Evolutionary conservation across 2,797 vertebrate species (phyloP).

Genomic region (Xenopus petersii): DNA sequence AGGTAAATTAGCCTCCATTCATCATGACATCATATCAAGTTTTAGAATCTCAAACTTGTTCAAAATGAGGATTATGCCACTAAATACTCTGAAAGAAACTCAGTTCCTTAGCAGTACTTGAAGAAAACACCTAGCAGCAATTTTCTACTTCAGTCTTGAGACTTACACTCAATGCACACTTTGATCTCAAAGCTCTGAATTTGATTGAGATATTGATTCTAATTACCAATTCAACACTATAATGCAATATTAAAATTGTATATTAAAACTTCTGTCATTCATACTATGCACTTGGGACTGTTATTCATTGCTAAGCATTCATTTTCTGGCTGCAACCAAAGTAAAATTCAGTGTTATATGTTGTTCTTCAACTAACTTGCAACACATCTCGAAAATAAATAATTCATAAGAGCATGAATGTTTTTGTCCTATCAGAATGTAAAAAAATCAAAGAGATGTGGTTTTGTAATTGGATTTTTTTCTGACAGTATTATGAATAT

Average conservation of each 20-base stretch:
- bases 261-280: constrained; percentile 16
- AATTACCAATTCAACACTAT: constrained; percentile 17
- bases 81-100: constrained; percentile 1
- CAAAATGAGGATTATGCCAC: constrained; percentile 25
- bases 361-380: constrained; percentile 2
- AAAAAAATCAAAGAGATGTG: constrained; percentile 28
- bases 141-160: constrained; percentile 22
- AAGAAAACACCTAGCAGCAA: constrained; percentile 18
- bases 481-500: constrained; percentile 14
- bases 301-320: constrained; percentile 21
- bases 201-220: constrained; percentile 37
- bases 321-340: constrained; percentile 26
- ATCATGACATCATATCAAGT: too few relatives aligned
- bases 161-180: constrained; percentile 11
- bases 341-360: constrained; percentile 15
- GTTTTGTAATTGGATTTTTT: constrained; percentile 27
- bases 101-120: background rate
- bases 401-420: constrained; percentile 24
- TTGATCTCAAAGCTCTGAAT: constrained; percentile 20
- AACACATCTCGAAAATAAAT: constrained; percentile 16
- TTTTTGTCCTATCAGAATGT: constrained; percentile 24
- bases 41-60: background rate
- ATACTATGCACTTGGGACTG: constrained; percentile 1
- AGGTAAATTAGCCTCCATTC: constrained; percentile 36
- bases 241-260: constrained; percentile 19